Evolutionary conservation across 2,113 vertebrate genomes (phyloP), one percentile per base, ranked within the genome.

Genomic region (Rhinichthys klamathensis): DNA sequence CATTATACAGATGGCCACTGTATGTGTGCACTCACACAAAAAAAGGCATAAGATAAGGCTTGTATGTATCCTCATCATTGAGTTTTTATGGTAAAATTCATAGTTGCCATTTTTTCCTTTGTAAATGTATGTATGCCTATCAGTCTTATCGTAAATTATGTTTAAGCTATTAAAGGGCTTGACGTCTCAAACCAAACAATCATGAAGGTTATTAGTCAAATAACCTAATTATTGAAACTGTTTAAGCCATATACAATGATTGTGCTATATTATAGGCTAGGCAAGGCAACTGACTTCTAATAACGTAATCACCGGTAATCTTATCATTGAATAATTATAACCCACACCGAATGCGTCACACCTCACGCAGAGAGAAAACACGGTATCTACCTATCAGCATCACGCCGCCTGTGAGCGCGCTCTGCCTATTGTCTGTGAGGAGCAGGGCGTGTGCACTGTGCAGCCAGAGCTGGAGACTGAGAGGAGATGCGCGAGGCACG

Each of bases 391-490:
- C 80, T 82, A 65, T 82, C 77, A 69, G 80, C 25, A 35, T 1
- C 49, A 8, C 16, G 15, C 27, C 46, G 81, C 67, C 7, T 44
- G 65, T 56, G 81, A 70, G 82, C n/a, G 41, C 73, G 61, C 46
- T 44, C 84, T 70, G 25, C 21, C 86, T 80, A 87, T 87, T 87
- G 86, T 87, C 85, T 90, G 89, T 49, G 60, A 60, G 84, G 78
- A 82, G 82, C 79, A 90, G 87, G 89, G 89, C 83, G 89, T 88
- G 85, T 78, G 85, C 82, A 65, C 87, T 88, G 85, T 78, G 85
- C 82, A 65, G 77, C 51, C 16, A 38, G 84, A 81, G 67, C 77
- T 41, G 41, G 41, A 41, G 41, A 41, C 41, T 41, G 41, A 41
- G 38, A 51, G 84, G 65, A 86, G 82, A 73, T 79, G 89, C 61